Percentiles rank a stretch among this genome's conserved stretches.
These are phyloP conservation scores for Ficedula albicollis DNA, from an alignment of 2,797 vertebrate species.

Conservation along the genomic window DNA sequence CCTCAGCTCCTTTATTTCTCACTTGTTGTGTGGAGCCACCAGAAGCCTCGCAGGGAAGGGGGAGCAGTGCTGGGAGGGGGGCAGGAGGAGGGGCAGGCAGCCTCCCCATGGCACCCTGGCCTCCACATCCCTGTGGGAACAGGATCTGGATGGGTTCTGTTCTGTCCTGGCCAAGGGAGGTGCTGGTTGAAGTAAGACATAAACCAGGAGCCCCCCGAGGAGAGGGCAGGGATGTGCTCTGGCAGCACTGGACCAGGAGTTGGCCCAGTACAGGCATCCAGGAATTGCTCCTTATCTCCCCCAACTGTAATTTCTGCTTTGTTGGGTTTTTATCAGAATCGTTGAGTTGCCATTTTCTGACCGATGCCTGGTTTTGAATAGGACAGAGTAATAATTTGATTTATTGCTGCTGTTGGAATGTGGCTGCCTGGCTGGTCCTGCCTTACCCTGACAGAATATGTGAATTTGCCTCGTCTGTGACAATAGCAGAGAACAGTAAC, in stretches of 20 bases:
- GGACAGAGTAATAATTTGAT: slow-evolving; percentile 32
- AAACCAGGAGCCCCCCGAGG: neutral
- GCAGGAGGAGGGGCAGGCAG: neutral
- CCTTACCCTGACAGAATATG: neutral
- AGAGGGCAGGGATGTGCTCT: neutral
- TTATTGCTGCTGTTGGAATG: slow-evolving; percentile 9
- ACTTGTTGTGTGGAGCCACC: slow-evolving; percentile 2
- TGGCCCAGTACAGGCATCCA: neutral
- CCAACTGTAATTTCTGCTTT: neutral
- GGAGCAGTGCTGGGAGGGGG: neutral
- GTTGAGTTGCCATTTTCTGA: neutral
- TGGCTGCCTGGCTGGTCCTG: neutral
- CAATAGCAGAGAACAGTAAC: slow-evolving; percentile 56
- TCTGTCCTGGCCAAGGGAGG: neutral
- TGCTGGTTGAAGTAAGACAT: neutral
- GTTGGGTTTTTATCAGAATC: slow-evolving; percentile 9
- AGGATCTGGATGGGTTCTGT: neutral
- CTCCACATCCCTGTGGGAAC: fast-evolving
- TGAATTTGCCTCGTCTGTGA: slow-evolving; percentile 41
- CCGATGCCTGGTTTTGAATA: neutral
- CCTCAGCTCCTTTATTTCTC: slow-evolving; percentile 12
- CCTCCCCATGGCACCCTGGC: fast-evolving
- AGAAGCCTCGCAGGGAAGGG: neutral
- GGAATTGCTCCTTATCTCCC: neutral
- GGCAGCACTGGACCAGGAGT: neutral